Base-by-base conservation (phyloP, 2,888 invertebrate genomes). In the Nyleta sp. region DNA sequence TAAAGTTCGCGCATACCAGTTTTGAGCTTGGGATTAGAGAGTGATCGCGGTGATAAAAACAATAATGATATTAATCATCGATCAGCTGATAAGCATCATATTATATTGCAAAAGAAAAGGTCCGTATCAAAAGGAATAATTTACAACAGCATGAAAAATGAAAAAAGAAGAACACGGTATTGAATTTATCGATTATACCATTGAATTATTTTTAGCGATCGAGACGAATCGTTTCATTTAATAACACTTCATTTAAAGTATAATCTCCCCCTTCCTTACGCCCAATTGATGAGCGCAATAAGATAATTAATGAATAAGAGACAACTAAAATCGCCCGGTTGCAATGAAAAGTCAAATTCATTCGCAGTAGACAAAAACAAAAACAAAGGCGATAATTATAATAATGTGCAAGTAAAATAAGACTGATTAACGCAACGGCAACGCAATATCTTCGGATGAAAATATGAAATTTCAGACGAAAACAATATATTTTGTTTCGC, bases 401-500 rank as follows among this genome's bases (percentile, higher is more conserved):
- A n/a, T n/a, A n/a, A n/a, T n/a, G n/a, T n/a, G n/a, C n/a, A n/a
- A n/a, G n/a, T n/a, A 60, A 46, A 33, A 1, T 44, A 64, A 50
- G 15, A 52, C 42, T 52, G 35, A 4, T 28, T 28, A 28, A 28
- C 15, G 11, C 8, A 13, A 10, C 17, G 13, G 44, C 28, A 59
- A 31, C 15, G 46, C 48, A 55, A 62, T 38, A 3, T 33, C n/a
- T 6, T 33, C 33, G 11, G n/a, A 11, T 15, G 18, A 31, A 52
- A 46, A 53, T 60, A 67, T 74, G 74, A 53, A 67, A 74, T 74
- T 53, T 60, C 67, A 67, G 44, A 60, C 33, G 67, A 46, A 65
- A 67, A 59, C 38, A 13, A 15, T 13, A 24, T 59, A 52, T 67
- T 74, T 35, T 10, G 18, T 62, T 72, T 31, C 59, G 60, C 33